Evolutionary conservation across 2,797 vertebrate species (phyloP).

Genomic region (Apogon talboti): DNA sequence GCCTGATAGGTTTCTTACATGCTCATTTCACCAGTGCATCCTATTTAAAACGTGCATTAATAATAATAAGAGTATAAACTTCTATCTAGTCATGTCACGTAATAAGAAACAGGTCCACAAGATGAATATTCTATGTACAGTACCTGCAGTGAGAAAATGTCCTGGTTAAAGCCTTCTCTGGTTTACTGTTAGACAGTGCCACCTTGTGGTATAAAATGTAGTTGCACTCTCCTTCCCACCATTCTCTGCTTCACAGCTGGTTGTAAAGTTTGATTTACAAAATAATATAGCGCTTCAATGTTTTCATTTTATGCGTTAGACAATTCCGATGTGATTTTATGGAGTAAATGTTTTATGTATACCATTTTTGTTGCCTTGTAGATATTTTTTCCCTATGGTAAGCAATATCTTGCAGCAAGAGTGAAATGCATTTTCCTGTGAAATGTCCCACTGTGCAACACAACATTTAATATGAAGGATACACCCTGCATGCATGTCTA

Average conservation of each 20-base stretch:
- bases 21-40: not conserved
- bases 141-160: not conserved
- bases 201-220: constrained; percentile 51
- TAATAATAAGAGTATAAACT: too few relatives aligned
- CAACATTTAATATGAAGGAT: constrained; percentile 30
- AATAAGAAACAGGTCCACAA: not conserved
- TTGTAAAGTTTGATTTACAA: constrained; percentile 34
- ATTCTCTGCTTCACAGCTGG: not conserved
- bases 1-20: not conserved
- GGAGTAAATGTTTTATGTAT: constrained; percentile 23
- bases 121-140: not conserved
- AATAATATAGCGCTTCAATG: constrained; percentile 17
- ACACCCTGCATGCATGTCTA: not conserved
- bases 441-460: constrained; percentile 30
- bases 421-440: constrained; percentile 20
- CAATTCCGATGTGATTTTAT: constrained; percentile 21
- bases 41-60: not conserved
- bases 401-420: constrained; percentile 17
- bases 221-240: not conserved
- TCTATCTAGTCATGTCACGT: too few relatives aligned
- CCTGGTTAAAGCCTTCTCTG: not conserved
- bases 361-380: constrained; percentile 22
- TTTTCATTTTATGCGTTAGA: constrained; percentile 16
- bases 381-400: constrained; percentile 2
- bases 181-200: constrained; percentile 50